phyloP scores from a whole-genome alignment of 2,113 vertebrate species.

The Scomber scombrus region DNA sequence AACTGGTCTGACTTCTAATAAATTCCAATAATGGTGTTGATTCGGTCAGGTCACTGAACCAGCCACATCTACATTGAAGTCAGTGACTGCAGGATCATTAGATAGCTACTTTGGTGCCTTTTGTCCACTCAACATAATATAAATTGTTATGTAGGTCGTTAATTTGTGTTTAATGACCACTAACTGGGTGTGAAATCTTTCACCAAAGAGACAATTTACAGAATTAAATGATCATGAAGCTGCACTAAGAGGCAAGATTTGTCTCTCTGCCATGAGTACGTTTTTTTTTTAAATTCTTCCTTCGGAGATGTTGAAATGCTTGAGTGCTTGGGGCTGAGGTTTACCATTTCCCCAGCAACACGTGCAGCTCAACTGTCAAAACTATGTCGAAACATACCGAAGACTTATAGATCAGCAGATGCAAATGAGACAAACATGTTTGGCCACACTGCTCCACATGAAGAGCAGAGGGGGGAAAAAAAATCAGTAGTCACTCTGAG shows the following conservation, averaged over 20 bases:
- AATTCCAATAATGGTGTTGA: constrained; percentile 1
- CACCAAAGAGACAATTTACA: background rate
- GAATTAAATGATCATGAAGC: background rate
- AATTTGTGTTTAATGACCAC: background rate
- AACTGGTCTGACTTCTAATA: background rate
- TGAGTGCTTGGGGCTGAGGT: background rate
- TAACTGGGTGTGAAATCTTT: background rate
- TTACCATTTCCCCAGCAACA: constrained; percentile 5
- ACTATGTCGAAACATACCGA: constrained; percentile 1
- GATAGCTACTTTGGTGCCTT: background rate
- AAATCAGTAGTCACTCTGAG: no score
- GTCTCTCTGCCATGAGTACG: background rate
- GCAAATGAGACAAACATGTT: background rate
- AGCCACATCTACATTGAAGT: constrained; percentile 6
- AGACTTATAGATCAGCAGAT: background rate
- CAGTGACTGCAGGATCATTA: constrained; percentile 32
- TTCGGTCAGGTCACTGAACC: constrained; percentile 37
- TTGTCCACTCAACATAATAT: background rate
- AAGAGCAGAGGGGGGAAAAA: background rate
- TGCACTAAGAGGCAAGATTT: background rate
- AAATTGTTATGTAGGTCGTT: no score
- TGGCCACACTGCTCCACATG: background rate
- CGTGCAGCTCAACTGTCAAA: background rate
- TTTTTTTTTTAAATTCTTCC: background rate
- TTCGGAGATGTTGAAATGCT: background rate